A percentile compares a stretch with the other conserved stretches of the same genome.
These are phyloP conservation scores for Bactericera cockerelli DNA, from an alignment of 1,140 invertebrate genomes.

Conservation along the genomic window DNA sequence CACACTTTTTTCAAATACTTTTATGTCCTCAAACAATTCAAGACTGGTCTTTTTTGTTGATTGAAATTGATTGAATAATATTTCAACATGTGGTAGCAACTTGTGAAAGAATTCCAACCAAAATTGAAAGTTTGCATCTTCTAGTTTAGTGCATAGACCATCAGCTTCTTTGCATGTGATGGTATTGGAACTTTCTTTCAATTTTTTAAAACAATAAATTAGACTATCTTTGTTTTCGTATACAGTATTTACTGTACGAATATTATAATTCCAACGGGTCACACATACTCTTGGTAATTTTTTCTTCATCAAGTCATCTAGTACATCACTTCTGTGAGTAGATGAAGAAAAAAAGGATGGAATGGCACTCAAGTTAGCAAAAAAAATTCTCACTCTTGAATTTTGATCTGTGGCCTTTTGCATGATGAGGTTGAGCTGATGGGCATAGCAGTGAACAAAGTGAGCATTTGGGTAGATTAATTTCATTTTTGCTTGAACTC, in stretches of 20 bases:
- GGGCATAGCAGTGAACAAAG: too few species aligned
- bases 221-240: slow-evolving; percentile 11
- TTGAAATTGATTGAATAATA: too few species aligned
- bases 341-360: slow-evolving; percentile 15
- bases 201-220: too few species aligned
- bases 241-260: slow-evolving; percentile 10
- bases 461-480: slow-evolving; percentile 23
- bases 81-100: slow-evolving; percentile 10
- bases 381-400: slow-evolving; percentile 13
- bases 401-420: slow-evolving; percentile 2
- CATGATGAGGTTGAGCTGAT: slow-evolving; percentile 17
- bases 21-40: background rate
- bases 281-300: too few species aligned
- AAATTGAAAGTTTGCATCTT: too few species aligned
- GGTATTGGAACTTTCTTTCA: too few species aligned
- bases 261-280: slow-evolving; percentile 16
- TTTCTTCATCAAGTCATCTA: too few species aligned
- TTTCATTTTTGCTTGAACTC: slow-evolving; percentile 22
- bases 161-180: too few species aligned
- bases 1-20: background rate
- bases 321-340: too few species aligned
- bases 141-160: too few species aligned
- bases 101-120: slow-evolving; percentile 7
- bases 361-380: slow-evolving; percentile 14
- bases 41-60: background rate